Evolutionary conservation across 2,888 invertebrate genomes (phyloP).

Genomic region (Melangyna quadrimaculata): DNA sequence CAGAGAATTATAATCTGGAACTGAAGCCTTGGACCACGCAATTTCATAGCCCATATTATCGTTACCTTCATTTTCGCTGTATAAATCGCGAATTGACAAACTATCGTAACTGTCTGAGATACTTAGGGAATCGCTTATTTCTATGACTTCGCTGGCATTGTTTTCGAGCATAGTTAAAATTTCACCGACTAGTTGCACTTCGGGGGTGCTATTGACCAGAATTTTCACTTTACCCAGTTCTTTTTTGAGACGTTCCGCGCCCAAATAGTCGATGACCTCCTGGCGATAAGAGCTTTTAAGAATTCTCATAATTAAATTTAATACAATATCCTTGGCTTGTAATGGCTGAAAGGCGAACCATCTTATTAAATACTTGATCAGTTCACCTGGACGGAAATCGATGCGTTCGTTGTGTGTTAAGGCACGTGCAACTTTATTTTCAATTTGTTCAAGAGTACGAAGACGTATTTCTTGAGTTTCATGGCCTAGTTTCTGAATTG

Average conservation of each 20-base stretch:
- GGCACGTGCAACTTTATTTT: conserved; percentile 76
- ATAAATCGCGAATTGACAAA: conserved; percentile 24
- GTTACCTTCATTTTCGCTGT: conserved; percentile 62
- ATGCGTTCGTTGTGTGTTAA: conserved; percentile 75
- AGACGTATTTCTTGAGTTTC: conserved; percentile 78
- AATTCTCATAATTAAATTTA: conserved; percentile 76
- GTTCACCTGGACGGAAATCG: conserved; percentile 75
- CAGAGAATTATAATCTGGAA: conserved; percentile 76
- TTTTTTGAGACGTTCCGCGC: conserved; percentile 73
- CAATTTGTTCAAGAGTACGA: conserved; percentile 77
- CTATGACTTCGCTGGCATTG: conserved; percentile 41
- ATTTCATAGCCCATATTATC: conserved; percentile 74
- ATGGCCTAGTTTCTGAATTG: conserved; percentile 76
- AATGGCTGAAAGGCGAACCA: conserved; percentile 78
- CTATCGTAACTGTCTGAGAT: conserved; percentile 47
- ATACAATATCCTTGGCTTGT: conserved; percentile 75
- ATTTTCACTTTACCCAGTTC: conserved; percentile 77
- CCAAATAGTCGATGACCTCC: conserved; percentile 74
- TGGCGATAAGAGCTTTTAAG: conserved; percentile 75
- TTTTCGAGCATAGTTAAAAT: conserved; percentile 71
- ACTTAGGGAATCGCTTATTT: conserved; percentile 48
- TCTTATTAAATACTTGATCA: conserved; percentile 79
- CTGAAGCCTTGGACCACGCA: conserved; percentile 76
- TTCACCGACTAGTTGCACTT: conserved; percentile 73
- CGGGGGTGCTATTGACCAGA: conserved; percentile 69